A percentile compares a stretch with the other conserved stretches of the same genome.
These are phyloP conservation scores for Sinocyclocheilus anshuiensis DNA, from an alignment of 2,113 vertebrate species.

Conservation along the genomic window DNA sequence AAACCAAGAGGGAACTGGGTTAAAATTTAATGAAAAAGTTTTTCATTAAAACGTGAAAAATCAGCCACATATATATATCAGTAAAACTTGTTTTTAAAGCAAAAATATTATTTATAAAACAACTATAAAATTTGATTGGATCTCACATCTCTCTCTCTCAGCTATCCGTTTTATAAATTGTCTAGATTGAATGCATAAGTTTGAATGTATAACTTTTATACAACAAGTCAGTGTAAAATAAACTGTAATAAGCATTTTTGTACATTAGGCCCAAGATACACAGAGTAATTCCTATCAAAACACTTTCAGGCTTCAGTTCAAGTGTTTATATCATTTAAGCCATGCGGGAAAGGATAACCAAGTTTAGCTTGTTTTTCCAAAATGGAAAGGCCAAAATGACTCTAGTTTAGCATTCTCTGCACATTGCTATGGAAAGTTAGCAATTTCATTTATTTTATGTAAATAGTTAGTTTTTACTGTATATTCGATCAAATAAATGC, in stretches of 20 bases:
- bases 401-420: background rate
- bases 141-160: background rate
- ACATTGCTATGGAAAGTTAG: background rate
- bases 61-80: background rate
- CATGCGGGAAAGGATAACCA: background rate
- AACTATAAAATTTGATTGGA: background rate
- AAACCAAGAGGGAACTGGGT: background rate
- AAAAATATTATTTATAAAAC: background rate
- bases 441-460: too few relatives aligned
- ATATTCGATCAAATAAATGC: too few relatives aligned
- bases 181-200: background rate
- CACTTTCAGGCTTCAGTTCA: conserved; percentile 26
- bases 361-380: background rate
- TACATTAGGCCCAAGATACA: background rate
- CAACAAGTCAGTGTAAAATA: conserved; percentile 7
- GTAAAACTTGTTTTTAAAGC: background rate
- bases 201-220: background rate
- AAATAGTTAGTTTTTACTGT: too few relatives aligned
- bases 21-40: too few relatives aligned
- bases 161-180: background rate
- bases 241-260: background rate
- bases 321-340: conserved; percentile 11
- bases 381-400: background rate
- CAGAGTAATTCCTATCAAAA: background rate
- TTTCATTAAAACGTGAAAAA: background rate